Conservation (phyloP, 1,140 invertebrate genomes). For the Bradysia coprophila region DNA sequence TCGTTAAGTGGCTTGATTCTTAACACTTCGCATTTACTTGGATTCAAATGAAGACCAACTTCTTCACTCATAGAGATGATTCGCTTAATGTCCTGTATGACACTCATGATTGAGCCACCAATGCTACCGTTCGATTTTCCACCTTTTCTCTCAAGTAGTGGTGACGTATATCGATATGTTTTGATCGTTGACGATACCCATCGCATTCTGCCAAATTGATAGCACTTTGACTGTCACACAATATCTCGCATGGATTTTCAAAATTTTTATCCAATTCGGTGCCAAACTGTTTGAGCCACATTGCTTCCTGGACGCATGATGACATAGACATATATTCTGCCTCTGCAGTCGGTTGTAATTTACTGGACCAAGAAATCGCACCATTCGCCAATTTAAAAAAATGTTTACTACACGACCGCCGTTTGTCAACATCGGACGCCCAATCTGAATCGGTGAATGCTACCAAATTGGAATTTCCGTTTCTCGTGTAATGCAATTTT, state of each 20-base stretch:
- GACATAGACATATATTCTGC: not conserved
- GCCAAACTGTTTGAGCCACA: not conserved
- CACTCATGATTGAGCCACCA: too few relatives aligned
- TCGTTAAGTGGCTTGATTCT: too few relatives aligned
- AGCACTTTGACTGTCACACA: not conserved
- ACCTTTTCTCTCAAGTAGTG: too few relatives aligned
- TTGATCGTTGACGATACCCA: not conserved
- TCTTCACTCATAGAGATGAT: too few relatives aligned
- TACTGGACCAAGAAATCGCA: not conserved
- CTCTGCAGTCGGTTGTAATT: not conserved
- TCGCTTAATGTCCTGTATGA: too few relatives aligned
- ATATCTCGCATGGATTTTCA: not conserved
- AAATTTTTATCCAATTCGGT: not conserved
- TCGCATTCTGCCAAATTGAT: not conserved
- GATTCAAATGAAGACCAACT: too few relatives aligned
- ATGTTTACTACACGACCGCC: slow-evolving; percentile 4
- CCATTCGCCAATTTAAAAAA: slow-evolving; percentile 2
- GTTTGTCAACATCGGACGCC: slow-evolving; percentile 6
- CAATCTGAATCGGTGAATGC: slow-evolving; percentile 9
- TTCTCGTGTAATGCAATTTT: not conserved
- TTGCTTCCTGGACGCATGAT: not conserved
- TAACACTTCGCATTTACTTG: too few relatives aligned
- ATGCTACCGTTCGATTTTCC: too few relatives aligned
- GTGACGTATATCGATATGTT: not conserved
- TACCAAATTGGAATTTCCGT: slow-evolving; percentile 1